These are phyloP conservation scores for Diarsia rubi DNA, from an alignment of 2,888 invertebrate genomes.

Conservation along the genomic window DNA sequence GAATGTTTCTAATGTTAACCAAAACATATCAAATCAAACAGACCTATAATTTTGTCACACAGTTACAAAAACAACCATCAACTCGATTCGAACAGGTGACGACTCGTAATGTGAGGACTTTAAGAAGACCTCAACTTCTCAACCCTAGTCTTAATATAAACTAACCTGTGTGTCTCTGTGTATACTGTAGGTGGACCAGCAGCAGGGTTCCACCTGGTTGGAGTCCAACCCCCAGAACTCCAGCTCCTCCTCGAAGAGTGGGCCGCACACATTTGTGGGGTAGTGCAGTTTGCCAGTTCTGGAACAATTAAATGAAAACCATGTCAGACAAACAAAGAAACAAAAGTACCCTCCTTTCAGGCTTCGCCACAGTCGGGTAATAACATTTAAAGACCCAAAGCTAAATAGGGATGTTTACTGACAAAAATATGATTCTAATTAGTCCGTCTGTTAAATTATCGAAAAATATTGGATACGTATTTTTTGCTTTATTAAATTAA, in stretches of 20 bases:
- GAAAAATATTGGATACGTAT: too few relatives aligned
- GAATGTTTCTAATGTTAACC: background rate
- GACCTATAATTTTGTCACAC: background rate
- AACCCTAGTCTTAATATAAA: background rate
- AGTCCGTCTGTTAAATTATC: too few relatives aligned
- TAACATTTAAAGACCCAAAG: too few relatives aligned
- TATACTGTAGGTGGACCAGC: constrained; percentile 99
- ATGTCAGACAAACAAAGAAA: background rate
- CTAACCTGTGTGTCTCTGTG: constrained; percentile 95
- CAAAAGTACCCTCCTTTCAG: too few relatives aligned
- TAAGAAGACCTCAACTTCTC: background rate
- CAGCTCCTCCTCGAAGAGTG: constrained; percentile 98
- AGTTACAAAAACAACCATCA: background rate
- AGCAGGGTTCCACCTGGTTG: constrained; percentile 99
- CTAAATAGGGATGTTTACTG: too few relatives aligned
- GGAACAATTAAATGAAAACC: constrained; percentile 70
- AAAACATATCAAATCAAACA: background rate
- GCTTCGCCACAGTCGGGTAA: too few relatives aligned
- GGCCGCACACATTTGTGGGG: constrained; percentile 99
- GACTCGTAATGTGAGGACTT: background rate
- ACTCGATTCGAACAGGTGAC: background rate
- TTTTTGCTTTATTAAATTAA: too few relatives aligned
- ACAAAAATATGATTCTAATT: too few relatives aligned
- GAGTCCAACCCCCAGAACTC: constrained; percentile 99
- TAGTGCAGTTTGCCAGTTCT: constrained; percentile 98